Conservation (phyloP, 2,113 vertebrate genomes). For the Lynx canadensis region DNA sequence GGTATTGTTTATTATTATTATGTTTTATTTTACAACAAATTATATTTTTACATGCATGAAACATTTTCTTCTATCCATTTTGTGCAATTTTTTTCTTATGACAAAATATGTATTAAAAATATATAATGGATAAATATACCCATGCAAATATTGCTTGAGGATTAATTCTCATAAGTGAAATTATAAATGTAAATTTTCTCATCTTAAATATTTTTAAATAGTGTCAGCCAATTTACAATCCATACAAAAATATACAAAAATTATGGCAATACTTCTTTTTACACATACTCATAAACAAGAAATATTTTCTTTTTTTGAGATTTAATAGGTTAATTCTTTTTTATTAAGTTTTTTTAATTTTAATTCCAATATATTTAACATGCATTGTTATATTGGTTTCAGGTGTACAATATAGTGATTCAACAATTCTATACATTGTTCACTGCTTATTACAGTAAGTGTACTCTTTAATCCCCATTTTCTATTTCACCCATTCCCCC, state of each 20-base stretch:
- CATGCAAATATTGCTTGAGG: background rate
- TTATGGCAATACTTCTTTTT: background rate
- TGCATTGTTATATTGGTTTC: no score
- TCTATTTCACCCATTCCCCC: no score
- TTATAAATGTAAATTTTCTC: background rate
- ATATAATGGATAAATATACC: background rate
- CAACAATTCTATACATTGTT: no score
- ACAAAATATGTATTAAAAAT: background rate
- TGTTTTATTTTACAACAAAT: background rate
- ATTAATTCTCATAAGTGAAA: background rate
- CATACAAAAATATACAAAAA: background rate
- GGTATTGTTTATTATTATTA: background rate
- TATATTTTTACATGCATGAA: background rate
- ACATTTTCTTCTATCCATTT: background rate
- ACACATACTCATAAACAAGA: background rate
- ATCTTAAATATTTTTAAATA: background rate
- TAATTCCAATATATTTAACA: no score
- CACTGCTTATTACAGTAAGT: no score
- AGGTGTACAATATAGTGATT: no score
- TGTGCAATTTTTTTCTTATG: background rate
- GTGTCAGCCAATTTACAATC: background rate
- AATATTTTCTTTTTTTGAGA: background rate
- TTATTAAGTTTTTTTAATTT: no score
- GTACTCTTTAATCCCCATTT: no score
- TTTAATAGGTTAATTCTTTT: no score